Evolutionary conservation across 2,888 invertebrate genomes (phyloP).

Genomic region (Scaptomyza cyrtandrae): DNA sequence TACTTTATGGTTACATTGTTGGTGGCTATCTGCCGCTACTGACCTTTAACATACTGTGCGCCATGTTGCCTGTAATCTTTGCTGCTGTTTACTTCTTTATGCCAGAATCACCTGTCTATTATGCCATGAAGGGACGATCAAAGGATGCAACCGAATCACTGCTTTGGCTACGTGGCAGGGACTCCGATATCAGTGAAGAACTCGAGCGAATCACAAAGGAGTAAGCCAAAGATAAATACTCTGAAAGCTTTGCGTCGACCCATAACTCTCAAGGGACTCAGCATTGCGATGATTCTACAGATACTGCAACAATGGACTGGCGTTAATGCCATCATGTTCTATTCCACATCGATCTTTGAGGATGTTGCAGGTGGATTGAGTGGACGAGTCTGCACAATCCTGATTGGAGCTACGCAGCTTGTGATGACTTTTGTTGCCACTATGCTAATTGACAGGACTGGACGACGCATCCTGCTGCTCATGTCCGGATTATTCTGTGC

Average conservation of each 20-base stretch:
- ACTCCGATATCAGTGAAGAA: slow-evolving; percentile 87
- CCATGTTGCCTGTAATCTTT: slow-evolving; percentile 87
- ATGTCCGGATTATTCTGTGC: slow-evolving; percentile 89
- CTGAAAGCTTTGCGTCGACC: slow-evolving; percentile 86
- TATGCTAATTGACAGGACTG: slow-evolving; percentile 90
- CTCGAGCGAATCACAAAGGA: slow-evolving; percentile 84
- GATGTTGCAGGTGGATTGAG: slow-evolving; percentile 84
- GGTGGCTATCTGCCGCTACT: slow-evolving; percentile 81
- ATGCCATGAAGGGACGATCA: slow-evolving; percentile 86
- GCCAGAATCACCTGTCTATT: slow-evolving; percentile 93
- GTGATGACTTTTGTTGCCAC: slow-evolving; percentile 88
- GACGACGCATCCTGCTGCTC: slow-evolving; percentile 90
- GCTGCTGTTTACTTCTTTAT: slow-evolving; percentile 89
- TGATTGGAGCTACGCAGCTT: slow-evolving; percentile 92
- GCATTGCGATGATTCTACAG: slow-evolving; percentile 91
- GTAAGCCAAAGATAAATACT: slow-evolving; percentile 85
- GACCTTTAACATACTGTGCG: slow-evolving; percentile 68
- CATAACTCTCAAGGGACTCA: slow-evolving; percentile 87
- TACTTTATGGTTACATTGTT: slow-evolving; percentile 89
- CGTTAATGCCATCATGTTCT: slow-evolving; percentile 92
- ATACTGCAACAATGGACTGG: slow-evolving; percentile 94
- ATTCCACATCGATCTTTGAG: slow-evolving; percentile 89
- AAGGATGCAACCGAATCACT: slow-evolving; percentile 89
- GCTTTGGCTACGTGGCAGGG: slow-evolving; percentile 88
- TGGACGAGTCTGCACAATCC: slow-evolving; percentile 88